phyloP scores from a whole-genome alignment of 2,888 invertebrate species.

The Scaptomyza flava region DNA sequence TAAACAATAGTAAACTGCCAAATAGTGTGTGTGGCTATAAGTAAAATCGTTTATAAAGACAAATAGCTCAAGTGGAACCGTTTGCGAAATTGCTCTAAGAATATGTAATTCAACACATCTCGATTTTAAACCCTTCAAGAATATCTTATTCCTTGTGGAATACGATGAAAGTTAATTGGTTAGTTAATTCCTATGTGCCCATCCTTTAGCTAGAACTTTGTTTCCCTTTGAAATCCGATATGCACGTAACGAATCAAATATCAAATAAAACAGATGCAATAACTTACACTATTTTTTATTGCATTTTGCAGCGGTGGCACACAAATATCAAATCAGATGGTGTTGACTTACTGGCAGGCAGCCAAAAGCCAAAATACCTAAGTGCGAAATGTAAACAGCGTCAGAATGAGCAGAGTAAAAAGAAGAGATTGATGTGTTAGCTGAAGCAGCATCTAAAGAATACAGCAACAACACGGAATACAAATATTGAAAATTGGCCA shows the following conservation, averaged over 20 bases:
- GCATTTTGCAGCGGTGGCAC: conserved; percentile 45
- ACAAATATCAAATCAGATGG: conserved; percentile 22
- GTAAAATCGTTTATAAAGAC: background rate
- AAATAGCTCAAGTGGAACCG: background rate
- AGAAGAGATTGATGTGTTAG: conserved; percentile 6
- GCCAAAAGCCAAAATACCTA: conserved; percentile 1
- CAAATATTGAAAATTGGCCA: no score
- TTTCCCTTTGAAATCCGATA: background rate
- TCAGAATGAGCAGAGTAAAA: conserved; percentile 12
- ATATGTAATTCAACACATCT: background rate
- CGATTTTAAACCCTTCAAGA: background rate
- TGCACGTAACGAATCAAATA: background rate
- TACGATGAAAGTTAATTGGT: background rate
- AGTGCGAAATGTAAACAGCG: conserved; percentile 12
- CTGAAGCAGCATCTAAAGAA: background rate
- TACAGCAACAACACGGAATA: background rate
- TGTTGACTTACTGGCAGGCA: conserved; percentile 6
- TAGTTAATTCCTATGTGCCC: background rate
- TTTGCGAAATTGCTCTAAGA: background rate
- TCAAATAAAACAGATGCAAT: conserved; percentile 21
- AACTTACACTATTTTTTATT: conserved; percentile 48
- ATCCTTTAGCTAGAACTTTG: background rate
- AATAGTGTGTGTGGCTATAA: background rate
- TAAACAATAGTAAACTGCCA: background rate
- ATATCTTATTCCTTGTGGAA: background rate